Conservation (phyloP, 2,888 invertebrate genomes). For the Buathra laborator region DNA sequence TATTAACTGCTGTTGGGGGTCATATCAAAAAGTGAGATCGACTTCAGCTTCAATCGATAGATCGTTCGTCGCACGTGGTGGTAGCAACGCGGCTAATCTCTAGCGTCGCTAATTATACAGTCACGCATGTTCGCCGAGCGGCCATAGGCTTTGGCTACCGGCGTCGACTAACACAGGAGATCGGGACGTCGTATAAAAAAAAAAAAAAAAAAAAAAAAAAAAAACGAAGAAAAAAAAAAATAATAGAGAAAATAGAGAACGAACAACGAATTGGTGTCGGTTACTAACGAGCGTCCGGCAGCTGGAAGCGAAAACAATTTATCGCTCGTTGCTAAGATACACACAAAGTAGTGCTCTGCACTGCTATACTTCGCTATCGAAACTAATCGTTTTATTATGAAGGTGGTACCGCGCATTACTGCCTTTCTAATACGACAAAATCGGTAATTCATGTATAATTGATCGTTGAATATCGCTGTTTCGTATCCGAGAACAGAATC, state of each 20-base stretch:
- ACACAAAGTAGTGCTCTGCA: background rate
- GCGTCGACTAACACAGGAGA: background rate
- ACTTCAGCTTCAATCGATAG: slow-evolving; percentile 32
- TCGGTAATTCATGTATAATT: background rate
- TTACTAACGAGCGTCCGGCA: slow-evolving; percentile 27
- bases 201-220: background rate
- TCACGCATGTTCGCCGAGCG: slow-evolving; percentile 36
- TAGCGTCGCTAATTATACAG: slow-evolving; percentile 41
- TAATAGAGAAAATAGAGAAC: slow-evolving; percentile 25
- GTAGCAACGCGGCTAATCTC: slow-evolving; percentile 19
- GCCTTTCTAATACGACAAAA: background rate
- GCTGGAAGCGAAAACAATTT: slow-evolving; percentile 5
- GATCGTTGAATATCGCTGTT: background rate
- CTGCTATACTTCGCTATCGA: background rate
- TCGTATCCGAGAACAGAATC: background rate
- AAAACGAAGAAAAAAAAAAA: background rate
- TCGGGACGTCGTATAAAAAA: background rate
- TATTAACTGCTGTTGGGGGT: slow-evolving; percentile 10
- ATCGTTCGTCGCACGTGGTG: slow-evolving; percentile 11
- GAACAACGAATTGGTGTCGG: slow-evolving; percentile 19
- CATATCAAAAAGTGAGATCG: slow-evolving; percentile 55
- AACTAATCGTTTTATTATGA: slow-evolving; percentile 19
- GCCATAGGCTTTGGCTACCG: background rate
- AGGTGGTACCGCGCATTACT: background rate
- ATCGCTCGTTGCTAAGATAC: slow-evolving; percentile 1